Evolutionary conservation across 2,888 invertebrate genomes (phyloP), one percentile per base, ranked within the genome.

Genomic region (Andrena bucephala): DNA sequence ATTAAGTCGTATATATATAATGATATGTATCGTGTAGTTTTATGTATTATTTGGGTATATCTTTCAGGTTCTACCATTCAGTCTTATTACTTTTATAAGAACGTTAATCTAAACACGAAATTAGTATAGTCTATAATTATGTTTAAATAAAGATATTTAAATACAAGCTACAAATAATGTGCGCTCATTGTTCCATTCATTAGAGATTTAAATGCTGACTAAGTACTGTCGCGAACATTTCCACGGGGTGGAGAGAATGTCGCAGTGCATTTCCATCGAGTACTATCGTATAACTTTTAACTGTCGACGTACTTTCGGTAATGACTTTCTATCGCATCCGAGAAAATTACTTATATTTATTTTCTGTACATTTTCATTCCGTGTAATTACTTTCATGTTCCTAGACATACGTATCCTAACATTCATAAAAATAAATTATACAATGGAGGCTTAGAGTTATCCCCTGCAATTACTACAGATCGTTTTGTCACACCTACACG

Each of bases 171-270:
- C n/a, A 48, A 62, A 27, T 6, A 13, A 20, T 33, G 5, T 65
- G 27, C 57, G 6, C 31, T 42, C 7, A 52, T 8, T 54, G 5
- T 31, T 66, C 16, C 6, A 27, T 52, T 76, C 48, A n/a, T 31
- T 54, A 33, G 65, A 70, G 29, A 79, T 81, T 73, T 69, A 20
- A 67, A 57, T 62, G 13, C 52, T 82, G 67, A 81, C 70, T 82
- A 78, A 42, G 67, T 67, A 62, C 59, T 42, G 36, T 70, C 60
- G 27, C 5, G 3, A 59, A 29, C 42, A 48, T 48, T 69, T 59
- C 52, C 59, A 75, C 27, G 52, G 54, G 33, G 36, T 54, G 20
- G 16, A 63, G 63, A 54, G 31, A 77, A 16, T 48, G 20, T 29
- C 52, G 42, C 42, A 36, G 27, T 24, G 10, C 48, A 20, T 66